phyloP scores from a whole-genome alignment of 2,888 invertebrate species.

The Oeneis ivallda region DNA sequence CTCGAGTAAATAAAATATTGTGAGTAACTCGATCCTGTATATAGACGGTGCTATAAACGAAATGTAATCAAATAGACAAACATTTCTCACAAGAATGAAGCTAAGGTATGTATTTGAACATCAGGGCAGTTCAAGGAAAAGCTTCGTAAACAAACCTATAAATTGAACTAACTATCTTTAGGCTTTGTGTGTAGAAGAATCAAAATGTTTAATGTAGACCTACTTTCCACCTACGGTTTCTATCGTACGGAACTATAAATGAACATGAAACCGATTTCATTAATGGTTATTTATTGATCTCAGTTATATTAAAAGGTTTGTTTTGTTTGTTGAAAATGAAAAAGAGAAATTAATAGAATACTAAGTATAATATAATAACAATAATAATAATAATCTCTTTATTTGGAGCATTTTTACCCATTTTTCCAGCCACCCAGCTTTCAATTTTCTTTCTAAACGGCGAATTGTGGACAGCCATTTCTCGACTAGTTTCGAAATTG shows the following conservation, averaged over 20 bases:
- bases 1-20: neutral
- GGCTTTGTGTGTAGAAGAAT: too few relatives aligned
- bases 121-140: neutral
- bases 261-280: neutral
- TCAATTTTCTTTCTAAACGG: constrained; percentile 14
- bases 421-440: neutral
- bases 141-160: neutral
- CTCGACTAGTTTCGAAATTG: constrained; percentile 32
- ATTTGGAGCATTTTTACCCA: too few relatives aligned
- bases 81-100: neutral
- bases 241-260: neutral
- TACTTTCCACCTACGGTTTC: neutral
- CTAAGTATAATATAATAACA: too few relatives aligned
- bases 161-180: neutral
- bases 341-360: too few relatives aligned
- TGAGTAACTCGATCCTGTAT: neutral
- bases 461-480: constrained; percentile 23
- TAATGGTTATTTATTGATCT: neutral
- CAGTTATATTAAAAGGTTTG: too few relatives aligned
- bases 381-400: too few relatives aligned
- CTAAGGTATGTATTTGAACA: neutral
- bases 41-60: neutral
- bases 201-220: too few relatives aligned
- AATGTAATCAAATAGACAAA: neutral
- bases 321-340: too few relatives aligned